phyloP scores from a whole-genome alignment of 2,888 invertebrate species.

The Apamea sordens region DNA sequence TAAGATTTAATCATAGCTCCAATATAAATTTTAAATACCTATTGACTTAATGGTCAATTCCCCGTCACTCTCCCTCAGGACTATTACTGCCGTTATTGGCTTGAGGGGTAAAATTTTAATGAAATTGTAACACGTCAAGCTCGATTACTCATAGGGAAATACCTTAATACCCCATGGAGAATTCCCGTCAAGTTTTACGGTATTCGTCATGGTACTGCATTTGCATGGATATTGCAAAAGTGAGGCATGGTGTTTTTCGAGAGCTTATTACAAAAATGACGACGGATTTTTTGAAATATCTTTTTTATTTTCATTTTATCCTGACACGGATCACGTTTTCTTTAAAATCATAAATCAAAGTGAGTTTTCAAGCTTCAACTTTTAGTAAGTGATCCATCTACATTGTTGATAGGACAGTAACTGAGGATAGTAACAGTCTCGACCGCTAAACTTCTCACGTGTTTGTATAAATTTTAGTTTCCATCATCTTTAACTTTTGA shows the following conservation, averaged over 20 bases:
- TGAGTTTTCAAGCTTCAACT: conserved; percentile 3
- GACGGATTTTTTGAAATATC: background rate
- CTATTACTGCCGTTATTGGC: conserved; percentile 34
- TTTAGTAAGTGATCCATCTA: conserved; percentile 23
- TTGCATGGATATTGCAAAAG: conserved; percentile 48
- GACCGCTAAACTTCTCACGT: conserved; percentile 19
- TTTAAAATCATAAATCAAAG: conserved; percentile 29
- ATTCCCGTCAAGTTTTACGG: conserved; percentile 37
- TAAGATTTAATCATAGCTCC: conserved; percentile 7
- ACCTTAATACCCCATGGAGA: conserved; percentile 52
- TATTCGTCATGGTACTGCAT: conserved; percentile 39
- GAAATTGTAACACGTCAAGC: conserved; percentile 56
- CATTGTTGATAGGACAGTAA: conserved; percentile 19
- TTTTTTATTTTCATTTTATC: background rate
- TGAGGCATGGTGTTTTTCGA: conserved; percentile 4
- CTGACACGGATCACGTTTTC: conserved; percentile 3
- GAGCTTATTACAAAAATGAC: conserved; percentile 1
- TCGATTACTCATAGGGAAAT: conserved; percentile 66
- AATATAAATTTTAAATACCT: conserved; percentile 5
- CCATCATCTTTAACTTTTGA: conserved; percentile 12
- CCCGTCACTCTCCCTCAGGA: conserved; percentile 26
- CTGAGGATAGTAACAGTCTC: conserved; percentile 21
- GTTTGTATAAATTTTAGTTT: conserved; percentile 35
- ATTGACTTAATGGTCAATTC: conserved; percentile 21
- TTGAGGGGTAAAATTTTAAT: conserved; percentile 58